Conservation (phyloP, 2,113 vertebrate species). For the Amblyornis subalaris region DNA sequence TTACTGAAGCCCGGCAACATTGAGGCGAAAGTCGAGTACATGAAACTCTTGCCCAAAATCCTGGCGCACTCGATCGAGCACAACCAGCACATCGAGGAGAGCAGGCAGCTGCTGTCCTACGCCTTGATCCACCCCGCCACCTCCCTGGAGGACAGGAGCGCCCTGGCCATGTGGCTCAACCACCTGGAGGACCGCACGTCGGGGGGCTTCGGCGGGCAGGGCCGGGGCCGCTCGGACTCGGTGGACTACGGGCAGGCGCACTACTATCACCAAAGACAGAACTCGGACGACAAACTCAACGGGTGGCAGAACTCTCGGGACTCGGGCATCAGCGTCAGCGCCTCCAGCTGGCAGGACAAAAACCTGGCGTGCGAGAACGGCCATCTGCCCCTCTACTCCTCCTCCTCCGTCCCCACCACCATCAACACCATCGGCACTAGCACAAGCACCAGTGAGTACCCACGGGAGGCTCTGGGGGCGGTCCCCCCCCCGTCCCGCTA, state of each 20-base stretch:
- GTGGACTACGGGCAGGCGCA: slow-evolving; percentile 86
- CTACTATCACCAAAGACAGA: slow-evolving; percentile 95
- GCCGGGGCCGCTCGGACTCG: slow-evolving; percentile 83
- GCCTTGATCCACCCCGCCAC: slow-evolving; percentile 97
- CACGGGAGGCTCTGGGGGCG: neutral
- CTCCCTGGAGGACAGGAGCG: slow-evolving; percentile 90
- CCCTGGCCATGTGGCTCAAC: slow-evolving; percentile 96
- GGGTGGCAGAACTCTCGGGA: slow-evolving; percentile 95
- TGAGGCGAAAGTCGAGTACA: slow-evolving; percentile 95
- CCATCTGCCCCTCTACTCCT: slow-evolving; percentile 90
- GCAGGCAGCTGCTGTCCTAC: slow-evolving; percentile 94
- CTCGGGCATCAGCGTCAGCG: slow-evolving; percentile 83
- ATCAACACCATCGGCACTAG: slow-evolving; percentile 95
- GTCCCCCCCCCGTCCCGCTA: neutral
- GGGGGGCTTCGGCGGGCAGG: slow-evolving; percentile 69
- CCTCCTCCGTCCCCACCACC: slow-evolving; percentile 91
- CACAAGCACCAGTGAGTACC: slow-evolving; percentile 87
- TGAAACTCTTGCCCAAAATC: slow-evolving; percentile 94
- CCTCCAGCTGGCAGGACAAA: slow-evolving; percentile 85
- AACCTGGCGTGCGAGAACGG: slow-evolving; percentile 90
- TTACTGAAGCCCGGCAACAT: slow-evolving; percentile 94
- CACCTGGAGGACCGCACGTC: slow-evolving; percentile 95
- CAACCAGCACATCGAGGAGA: slow-evolving; percentile 95
- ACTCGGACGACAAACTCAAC: slow-evolving; percentile 94
- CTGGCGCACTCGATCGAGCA: slow-evolving; percentile 96